Evolutionary conservation across 2,797 vertebrate species (phyloP).

Genomic region (Phaenicophaeus curvirostris): DNA sequence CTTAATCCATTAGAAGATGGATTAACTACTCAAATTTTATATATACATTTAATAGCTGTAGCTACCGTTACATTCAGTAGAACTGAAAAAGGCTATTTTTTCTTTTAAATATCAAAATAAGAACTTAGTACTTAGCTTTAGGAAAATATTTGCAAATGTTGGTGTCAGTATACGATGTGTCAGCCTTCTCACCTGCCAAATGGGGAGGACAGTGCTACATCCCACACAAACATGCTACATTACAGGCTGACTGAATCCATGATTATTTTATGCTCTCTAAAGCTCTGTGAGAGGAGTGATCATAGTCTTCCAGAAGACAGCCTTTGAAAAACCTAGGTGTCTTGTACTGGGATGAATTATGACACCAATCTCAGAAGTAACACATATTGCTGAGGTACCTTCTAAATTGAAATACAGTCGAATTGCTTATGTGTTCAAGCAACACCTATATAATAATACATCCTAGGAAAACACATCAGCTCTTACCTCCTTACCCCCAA

Average conservation of each 20-base stretch:
- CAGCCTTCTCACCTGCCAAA: conserved; percentile 59
- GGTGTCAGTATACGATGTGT: conserved; percentile 13
- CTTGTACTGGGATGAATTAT: background rate
- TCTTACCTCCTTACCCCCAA: background rate
- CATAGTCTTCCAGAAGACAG: background rate
- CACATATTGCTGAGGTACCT: background rate
- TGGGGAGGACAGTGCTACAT: conserved; percentile 31
- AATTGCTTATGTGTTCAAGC: background rate
- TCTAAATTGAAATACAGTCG: background rate
- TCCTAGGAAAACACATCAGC: background rate
- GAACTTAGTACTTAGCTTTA: conserved; percentile 19
- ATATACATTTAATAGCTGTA: background rate
- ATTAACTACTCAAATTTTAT: background rate
- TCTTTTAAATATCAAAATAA: conserved; percentile 28
- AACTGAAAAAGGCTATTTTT: background rate
- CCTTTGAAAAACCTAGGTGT: background rate
- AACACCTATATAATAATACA: background rate
- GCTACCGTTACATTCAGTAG: background rate
- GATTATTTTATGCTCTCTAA: background rate
- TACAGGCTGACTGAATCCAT: background rate
- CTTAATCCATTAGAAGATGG: background rate
- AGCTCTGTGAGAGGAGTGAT: background rate
- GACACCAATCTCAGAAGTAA: background rate
- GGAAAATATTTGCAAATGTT: conserved; percentile 67
- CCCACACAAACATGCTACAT: background rate